phyloP scores from a whole-genome alignment of 2,888 invertebrate species.

The Muschampia staudingeri region DNA sequence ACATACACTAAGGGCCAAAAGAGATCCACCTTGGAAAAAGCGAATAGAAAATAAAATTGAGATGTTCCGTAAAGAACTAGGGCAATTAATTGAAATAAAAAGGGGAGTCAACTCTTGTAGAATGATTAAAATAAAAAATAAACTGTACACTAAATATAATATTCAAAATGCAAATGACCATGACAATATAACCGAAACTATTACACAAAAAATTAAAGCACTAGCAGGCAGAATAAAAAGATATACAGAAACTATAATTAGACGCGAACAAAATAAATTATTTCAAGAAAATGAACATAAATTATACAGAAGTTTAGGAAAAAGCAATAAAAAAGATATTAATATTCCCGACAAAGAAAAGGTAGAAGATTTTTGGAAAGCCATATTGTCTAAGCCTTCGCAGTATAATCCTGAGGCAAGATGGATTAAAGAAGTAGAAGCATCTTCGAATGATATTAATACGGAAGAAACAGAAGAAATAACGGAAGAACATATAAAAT shows the following conservation, averaged over 20 bases:
- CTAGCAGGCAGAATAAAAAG: too few relatives aligned
- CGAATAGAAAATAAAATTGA: conserved; percentile 31
- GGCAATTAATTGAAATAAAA: conserved; percentile 18
- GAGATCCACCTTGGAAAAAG: conserved; percentile 40
- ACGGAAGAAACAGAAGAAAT: too few relatives aligned
- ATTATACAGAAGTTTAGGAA: too few relatives aligned
- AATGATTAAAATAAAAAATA: conserved; percentile 18
- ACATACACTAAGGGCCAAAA: neutral
- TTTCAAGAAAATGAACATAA: too few relatives aligned
- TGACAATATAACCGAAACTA: neutral
- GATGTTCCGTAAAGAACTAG: conserved; percentile 28
- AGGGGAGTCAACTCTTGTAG: neutral
- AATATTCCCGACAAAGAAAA: neutral
- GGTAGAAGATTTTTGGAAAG: neutral
- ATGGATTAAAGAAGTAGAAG: conserved; percentile 27
- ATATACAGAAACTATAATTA: too few relatives aligned
- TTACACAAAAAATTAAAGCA: neutral
- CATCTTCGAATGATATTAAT: neutral
- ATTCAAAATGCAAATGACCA: neutral
- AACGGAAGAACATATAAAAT: neutral
- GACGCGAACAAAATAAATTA: too few relatives aligned
- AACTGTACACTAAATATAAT: conserved; percentile 26
- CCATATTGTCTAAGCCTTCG: neutral
- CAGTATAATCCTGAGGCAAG: neutral
- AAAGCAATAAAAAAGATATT: neutral